Base-by-base conservation (phyloP, 1,140 invertebrate genomes). In the Aphidius ervi region DNA sequence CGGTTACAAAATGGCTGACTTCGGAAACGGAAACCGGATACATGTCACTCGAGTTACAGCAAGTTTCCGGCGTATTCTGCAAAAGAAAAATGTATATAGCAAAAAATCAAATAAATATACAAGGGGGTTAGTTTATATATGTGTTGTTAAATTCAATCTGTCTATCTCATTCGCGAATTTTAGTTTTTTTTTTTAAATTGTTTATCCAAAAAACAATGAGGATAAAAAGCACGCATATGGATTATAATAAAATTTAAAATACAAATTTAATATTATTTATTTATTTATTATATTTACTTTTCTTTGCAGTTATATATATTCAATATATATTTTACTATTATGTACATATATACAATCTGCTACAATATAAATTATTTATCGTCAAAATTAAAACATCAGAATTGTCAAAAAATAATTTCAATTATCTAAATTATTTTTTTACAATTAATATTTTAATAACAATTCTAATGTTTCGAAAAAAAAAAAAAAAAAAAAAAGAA, bases 21-120 rank as follows among this genome's bases (percentile, higher is more conserved):
- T 74, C 74, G 77, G 78, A 80, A 79, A 75, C 78, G 78, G 77
- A 79, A 80, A 73, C 72, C 76, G 76, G 76, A 79, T 74, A 68
- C 72, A 73, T 77, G 78, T 79, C 77, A 75, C 75, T 79, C 77
- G 78, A 79, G 75, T 74, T 75, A 66, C 69, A 65, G 65, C 59
- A 37, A 67, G 69, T 67, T 74, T 79, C 77, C 77, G 77, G 71
- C 72, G 73, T 68, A 63, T 67, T 67, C 54, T 57, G 50, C 45
- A 48, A 58, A 47, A 50, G 49, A 47, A 47, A 58, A 58, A 41
- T 47, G 37, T 53, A 31, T 23, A 3, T 3, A 31, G 4, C 2
- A 31, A 31, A 31, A 31, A 31, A 31, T 16, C 16, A 16, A 16
- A 16, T 16, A 16, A 16, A 16, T 16, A 16, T 16, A 31, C 23